These are phyloP conservation scores for Lysandra coridon DNA, from an alignment of 2,888 invertebrate genomes.

Conservation along the genomic window DNA sequence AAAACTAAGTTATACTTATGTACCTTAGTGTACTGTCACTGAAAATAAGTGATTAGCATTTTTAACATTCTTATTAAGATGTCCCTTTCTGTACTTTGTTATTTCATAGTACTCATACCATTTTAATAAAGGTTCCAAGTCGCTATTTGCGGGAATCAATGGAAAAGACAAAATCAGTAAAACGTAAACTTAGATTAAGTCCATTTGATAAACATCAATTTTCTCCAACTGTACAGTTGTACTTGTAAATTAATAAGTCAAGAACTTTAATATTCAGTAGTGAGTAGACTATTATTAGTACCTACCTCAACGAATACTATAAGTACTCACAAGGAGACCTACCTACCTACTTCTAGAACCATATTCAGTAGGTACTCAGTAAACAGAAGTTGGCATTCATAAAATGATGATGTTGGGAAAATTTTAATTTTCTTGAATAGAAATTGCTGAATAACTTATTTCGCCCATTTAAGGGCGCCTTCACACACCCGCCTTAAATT, in stretches of 20 bases:
- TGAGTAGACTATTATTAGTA: not conserved
- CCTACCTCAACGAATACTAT: too few species aligned
- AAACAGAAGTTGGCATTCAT: not conserved
- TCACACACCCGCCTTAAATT: conserved; percentile 31
- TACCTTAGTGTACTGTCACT: not conserved
- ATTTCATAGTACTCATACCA: not conserved
- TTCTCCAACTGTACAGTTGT: not conserved
- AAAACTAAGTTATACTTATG: too few species aligned
- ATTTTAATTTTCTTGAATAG: too few species aligned
- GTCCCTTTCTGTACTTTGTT: not conserved
- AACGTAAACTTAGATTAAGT: not conserved
- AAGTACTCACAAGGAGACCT: too few species aligned
- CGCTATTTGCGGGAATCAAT: not conserved
- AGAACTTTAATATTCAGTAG: not conserved
- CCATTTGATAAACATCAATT: not conserved
- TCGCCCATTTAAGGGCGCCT: not conserved
- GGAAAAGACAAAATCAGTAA: not conserved
- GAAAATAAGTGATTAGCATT: not conserved
- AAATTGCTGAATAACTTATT: not conserved
- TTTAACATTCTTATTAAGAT: not conserved
- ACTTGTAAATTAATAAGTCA: not conserved
- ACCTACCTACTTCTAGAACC: not conserved
- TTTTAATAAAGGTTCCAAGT: not conserved
- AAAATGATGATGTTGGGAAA: not conserved
- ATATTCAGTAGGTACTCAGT: not conserved